Evolutionary conservation across 2,888 invertebrate species (phyloP).

Genomic region (Pachymerium ferrugineum): DNA sequence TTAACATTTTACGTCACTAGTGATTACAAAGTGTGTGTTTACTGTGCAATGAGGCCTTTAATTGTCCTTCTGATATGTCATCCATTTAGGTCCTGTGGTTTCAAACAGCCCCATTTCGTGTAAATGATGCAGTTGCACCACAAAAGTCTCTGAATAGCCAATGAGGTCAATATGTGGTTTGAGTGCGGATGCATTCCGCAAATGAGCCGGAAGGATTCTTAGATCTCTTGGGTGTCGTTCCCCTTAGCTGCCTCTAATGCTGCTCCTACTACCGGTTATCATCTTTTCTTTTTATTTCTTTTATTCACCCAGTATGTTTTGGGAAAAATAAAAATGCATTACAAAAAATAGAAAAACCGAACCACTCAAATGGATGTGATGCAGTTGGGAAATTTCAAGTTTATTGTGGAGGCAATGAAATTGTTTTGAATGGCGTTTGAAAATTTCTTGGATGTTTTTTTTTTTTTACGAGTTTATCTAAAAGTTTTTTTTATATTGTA

Average conservation of each 20-base stretch:
- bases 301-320: too few relatives aligned
- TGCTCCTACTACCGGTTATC: too few relatives aligned
- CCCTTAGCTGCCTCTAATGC: neutral
- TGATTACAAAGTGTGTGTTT: neutral
- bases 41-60: neutral
- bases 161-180: slow-evolving; percentile 4
- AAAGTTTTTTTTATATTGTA: too few relatives aligned
- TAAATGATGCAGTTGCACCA: neutral
- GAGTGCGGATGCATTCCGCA: neutral
- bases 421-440: slow-evolving; percentile 5
- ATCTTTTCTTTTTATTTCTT: too few relatives aligned
- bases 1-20: neutral
- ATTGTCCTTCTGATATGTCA: slow-evolving; percentile 2
- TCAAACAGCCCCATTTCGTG: neutral
- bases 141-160: slow-evolving; percentile 8
- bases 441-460: too few relatives aligned
- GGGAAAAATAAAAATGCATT: too few relatives aligned
- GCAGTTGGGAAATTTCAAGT: neutral
- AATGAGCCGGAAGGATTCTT: slow-evolving; percentile 1
- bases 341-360: neutral
- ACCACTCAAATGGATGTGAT: neutral
- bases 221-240: neutral
- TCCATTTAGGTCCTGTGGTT: neutral
- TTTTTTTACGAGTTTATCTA: too few relatives aligned
- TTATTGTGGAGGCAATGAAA: neutral